phyloP scores from a whole-genome alignment of 2,113 vertebrate species.

The Montifringilla adamsi region DNA sequence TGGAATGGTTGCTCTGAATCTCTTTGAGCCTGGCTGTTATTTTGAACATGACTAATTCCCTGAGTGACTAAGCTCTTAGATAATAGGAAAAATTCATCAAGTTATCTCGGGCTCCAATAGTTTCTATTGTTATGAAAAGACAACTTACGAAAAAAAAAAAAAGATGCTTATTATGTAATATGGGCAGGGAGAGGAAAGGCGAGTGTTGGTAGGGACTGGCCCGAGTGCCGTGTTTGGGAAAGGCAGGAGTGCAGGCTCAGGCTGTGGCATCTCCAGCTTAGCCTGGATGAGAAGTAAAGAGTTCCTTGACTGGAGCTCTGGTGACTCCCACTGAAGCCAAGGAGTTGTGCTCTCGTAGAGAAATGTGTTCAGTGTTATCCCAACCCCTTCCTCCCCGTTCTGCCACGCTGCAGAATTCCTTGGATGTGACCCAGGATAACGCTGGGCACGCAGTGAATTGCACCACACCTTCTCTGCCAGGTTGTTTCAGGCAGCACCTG shows the following conservation, averaged over 20 bases:
- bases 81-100: slow-evolving; percentile 62
- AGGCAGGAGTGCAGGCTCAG: background rate
- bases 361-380: background rate
- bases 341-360: rapidly evolving
- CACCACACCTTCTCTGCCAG: rapidly evolving
- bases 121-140: slow-evolving; percentile 38
- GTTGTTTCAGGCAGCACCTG: background rate
- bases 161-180: slow-evolving; percentile 9
- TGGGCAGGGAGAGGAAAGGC: background rate
- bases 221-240: background rate
- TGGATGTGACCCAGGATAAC: rapidly evolving
- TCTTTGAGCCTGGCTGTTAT: slow-evolving; percentile 56
- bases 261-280: background rate
- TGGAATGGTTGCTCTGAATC: slow-evolving; percentile 45
- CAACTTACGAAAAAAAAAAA: background rate
- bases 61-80: slow-evolving; percentile 59
- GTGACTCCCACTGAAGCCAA: background rate
- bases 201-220: background rate
- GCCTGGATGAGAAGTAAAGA: background rate
- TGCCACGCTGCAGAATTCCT: background rate
- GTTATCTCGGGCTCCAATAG: slow-evolving; percentile 12
- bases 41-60: slow-evolving; percentile 68
- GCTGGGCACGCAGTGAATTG: background rate
- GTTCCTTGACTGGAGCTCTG: background rate
- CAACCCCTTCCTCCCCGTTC: background rate